Evolutionary conservation across 2,113 vertebrate genomes (phyloP).

Genomic region (Ciconia stormi): DNA sequence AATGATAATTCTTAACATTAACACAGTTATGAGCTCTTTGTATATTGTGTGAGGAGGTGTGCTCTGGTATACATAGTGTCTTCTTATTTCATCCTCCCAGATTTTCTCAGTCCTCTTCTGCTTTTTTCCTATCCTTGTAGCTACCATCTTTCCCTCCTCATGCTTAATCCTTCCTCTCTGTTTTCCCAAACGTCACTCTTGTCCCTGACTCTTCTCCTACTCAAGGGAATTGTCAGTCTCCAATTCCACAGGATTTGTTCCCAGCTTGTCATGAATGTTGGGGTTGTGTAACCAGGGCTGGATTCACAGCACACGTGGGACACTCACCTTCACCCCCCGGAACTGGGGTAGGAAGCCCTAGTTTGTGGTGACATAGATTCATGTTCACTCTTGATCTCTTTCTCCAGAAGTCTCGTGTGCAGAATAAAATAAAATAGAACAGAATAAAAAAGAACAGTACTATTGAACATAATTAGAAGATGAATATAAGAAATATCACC

Average conservation of each 20-base stretch:
- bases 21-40: not conserved
- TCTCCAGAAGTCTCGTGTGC: not conserved
- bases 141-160: not conserved
- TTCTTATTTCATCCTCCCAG: not conserved
- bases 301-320: not conserved
- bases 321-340: not conserved
- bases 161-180: not conserved
- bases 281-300: not conserved
- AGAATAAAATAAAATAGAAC: not conserved
- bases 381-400: not conserved
- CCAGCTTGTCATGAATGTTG: too few species aligned
- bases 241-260: not conserved
- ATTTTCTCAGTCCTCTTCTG: not conserved
- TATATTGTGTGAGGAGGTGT: not conserved
- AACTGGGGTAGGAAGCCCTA: not conserved
- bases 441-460: not conserved
- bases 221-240: not conserved
- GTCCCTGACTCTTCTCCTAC: not conserved
- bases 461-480: not conserved
- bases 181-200: not conserved
- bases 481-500: not conserved
- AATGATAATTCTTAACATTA: not conserved
- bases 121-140: not conserved
- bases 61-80: not conserved
- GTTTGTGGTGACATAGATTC: not conserved